Base-by-base conservation (phyloP, 2,888 invertebrate genomes). In the Julus scandinavius region DNA sequence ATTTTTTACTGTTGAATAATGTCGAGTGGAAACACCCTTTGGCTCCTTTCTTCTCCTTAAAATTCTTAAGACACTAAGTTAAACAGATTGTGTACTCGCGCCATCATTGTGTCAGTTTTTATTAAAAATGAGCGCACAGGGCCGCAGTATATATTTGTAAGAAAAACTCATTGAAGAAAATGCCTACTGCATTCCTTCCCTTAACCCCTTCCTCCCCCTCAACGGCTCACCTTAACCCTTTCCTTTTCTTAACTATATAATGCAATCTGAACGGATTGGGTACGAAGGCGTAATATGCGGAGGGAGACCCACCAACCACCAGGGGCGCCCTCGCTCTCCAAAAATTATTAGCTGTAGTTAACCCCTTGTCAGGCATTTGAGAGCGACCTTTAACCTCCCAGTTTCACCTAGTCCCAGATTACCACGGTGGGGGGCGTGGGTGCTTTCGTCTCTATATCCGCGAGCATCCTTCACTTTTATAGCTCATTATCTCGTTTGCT, bases 91-190 rank as follows among this genome's bases (percentile, higher is more conserved):
- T 63, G 15, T 3, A 17, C 15, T 4, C 58, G 15, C 58, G 15
- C 63, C 63, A 63, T 20, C 63, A 63, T 63, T 63, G 63, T 63
- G 63, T 20, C 63, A 20, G 63, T 63, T 63, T 63, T n/a, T 20
- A 63, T 63, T 63, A 63, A 63, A 49, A 63, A 63, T 63, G 63
- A 63, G 63, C 63, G n/a, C 63, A 63, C 63, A 63, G n/a, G 63
- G 63, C 20, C 63, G 63, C 63, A 63, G n/a, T 63, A 63, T 63
- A 49, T 49, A 49, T n/a, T 63, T 63, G 29, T 20, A n/a, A 20
- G 15, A 63, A 63, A 63, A 63, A 63, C n/a, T 9, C 63, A 20
- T 63, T 63, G 63, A 63, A 5, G 63, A 9, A 63, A 63, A 63
- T 63, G 15, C 63, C 3, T 6, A 20, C 20, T 63, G 20, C 63